These are phyloP conservation scores for Craseonycteris thonglongyai DNA, from an alignment of 2,113 vertebrate genomes.

Conservation along the genomic window DNA sequence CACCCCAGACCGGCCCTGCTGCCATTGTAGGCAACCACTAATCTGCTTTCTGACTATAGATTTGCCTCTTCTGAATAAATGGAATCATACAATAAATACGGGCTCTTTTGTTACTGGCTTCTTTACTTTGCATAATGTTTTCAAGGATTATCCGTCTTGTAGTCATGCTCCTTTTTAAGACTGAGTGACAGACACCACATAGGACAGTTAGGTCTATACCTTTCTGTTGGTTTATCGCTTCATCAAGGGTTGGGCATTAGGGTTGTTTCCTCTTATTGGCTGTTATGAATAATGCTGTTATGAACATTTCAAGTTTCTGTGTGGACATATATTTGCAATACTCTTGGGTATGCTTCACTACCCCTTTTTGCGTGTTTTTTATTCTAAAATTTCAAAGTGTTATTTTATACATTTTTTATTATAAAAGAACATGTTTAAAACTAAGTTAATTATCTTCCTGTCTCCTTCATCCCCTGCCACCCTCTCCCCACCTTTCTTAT, in stretches of 20 bases:
- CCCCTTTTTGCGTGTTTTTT: neutral
- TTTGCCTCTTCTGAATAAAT: neutral
- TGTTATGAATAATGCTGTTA: neutral
- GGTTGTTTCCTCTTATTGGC: neutral
- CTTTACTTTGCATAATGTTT: neutral
- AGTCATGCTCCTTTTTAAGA: neutral
- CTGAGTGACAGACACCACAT: neutral
- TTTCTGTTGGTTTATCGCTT: neutral
- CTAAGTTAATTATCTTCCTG: neutral
- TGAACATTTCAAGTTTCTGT: neutral
- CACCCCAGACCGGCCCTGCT: too few relatives aligned
- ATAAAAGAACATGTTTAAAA: neutral
- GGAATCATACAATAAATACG: neutral
- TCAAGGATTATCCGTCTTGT: neutral
- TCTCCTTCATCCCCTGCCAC: neutral
- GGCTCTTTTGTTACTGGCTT: neutral
- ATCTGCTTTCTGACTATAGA: neutral
- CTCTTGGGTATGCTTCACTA: neutral
- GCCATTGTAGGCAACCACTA: neutral
- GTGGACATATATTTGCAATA: neutral
- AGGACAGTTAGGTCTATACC: too few relatives aligned
- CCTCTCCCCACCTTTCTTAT: neutral
- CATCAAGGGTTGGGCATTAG: neutral
- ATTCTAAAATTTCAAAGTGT: neutral
- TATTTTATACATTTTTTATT: neutral